Percentiles rank a stretch among this genome's conserved stretches.
phyloP scores from a whole-genome alignment of 2,797 vertebrate genomes.

The Fratercula arctica region DNA sequence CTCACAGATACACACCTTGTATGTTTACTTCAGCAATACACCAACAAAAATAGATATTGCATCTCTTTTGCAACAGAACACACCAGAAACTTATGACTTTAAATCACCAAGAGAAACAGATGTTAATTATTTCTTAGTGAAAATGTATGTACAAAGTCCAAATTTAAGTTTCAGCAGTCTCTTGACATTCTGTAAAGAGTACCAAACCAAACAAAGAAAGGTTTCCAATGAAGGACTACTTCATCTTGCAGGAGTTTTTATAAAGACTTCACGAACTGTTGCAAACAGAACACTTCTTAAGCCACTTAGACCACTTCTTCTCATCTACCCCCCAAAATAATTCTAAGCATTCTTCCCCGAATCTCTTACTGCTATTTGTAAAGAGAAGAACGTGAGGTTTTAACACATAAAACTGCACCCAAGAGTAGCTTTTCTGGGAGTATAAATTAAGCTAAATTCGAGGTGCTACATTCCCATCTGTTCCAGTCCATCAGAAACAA shows the following conservation, averaged over 20 bases:
- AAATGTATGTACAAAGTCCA: background rate
- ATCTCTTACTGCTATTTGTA: background rate
- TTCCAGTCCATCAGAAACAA: background rate
- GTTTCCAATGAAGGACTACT: background rate
- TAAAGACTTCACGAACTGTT: background rate
- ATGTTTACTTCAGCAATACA: background rate
- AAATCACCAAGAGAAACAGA: background rate
- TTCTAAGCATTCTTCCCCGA: background rate
- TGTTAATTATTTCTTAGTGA: background rate
- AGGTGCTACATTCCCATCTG: background rate
- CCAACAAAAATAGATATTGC: background rate
- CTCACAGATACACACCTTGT: background rate
- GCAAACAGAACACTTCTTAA: background rate
- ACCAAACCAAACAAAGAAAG: background rate
- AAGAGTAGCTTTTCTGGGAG: background rate
- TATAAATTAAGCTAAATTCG: background rate
- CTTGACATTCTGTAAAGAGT: background rate
- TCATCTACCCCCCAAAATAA: background rate
- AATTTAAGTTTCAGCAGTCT: background rate
- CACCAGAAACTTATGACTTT: background rate
- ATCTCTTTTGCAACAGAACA: background rate
- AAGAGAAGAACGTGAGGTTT: background rate
- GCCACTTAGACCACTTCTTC: background rate
- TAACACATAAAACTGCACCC: background rate
- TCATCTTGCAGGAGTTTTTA: background rate